These are phyloP conservation scores for Camptogramma bilineatum DNA, from an alignment of 2,888 invertebrate species.

Conservation along the genomic window DNA sequence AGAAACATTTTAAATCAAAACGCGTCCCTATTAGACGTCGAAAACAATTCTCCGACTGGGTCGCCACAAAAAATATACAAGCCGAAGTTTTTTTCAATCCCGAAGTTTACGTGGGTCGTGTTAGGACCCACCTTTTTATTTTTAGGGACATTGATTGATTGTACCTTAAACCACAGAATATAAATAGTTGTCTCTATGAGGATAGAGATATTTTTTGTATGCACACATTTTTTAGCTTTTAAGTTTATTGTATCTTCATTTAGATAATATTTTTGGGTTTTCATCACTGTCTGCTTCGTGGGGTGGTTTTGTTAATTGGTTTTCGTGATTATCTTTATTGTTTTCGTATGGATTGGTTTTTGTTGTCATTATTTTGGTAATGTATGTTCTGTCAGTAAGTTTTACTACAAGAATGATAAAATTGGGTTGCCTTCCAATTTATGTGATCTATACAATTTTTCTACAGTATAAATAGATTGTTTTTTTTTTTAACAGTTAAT, in stretches of 20 bases:
- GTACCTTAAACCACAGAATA: slow-evolving; percentile 66
- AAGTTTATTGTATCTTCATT: slow-evolving; percentile 81
- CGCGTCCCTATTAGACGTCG: slow-evolving; percentile 66
- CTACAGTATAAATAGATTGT: no score
- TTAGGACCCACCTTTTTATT: slow-evolving; percentile 75
- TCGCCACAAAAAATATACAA: slow-evolving; percentile 65
- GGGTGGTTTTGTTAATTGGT: slow-evolving; percentile 44
- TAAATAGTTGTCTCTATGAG: slow-evolving; percentile 64
- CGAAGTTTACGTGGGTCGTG: slow-evolving; percentile 81
- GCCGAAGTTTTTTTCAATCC: slow-evolving; percentile 73
- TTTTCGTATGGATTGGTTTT: slow-evolving; percentile 29
- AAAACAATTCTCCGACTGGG: slow-evolving; percentile 69
- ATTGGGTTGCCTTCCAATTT: no score
- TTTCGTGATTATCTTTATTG: slow-evolving; percentile 41
- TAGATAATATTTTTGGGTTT: slow-evolving; percentile 60
- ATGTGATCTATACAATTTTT: no score
- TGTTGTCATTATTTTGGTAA: slow-evolving; percentile 10
- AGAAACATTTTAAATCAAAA: slow-evolving; percentile 38
- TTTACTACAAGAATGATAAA: neutral
- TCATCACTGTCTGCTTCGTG: slow-evolving; percentile 45
- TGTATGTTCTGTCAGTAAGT: slow-evolving; percentile 22
- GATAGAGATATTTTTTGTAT: slow-evolving; percentile 76
- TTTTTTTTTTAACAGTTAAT: no score
- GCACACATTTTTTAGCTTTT: slow-evolving; percentile 58
- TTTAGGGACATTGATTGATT: slow-evolving; percentile 84